Conservation (phyloP, 1,140 invertebrate species). For the Stratiolaelaps scimitus region DNA sequence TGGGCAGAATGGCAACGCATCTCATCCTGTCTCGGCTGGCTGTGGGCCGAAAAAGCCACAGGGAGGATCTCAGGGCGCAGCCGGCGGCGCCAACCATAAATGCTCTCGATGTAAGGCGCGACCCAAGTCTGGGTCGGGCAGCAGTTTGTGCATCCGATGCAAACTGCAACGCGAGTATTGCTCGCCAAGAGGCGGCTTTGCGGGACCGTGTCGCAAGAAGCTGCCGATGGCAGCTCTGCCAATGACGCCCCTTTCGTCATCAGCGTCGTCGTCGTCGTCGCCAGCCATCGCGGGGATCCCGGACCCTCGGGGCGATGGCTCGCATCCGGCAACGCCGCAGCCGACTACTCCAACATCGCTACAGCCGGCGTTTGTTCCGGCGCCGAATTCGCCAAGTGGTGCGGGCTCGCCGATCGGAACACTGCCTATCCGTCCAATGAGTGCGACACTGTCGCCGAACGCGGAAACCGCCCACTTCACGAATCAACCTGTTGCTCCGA, state of each 20-base stretch:
- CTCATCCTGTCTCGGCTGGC: no score
- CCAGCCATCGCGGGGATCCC: background rate
- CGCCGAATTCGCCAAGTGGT: no score
- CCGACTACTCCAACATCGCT: background rate
- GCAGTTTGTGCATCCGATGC: conserved; percentile 23
- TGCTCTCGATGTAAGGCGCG: conserved; percentile 19
- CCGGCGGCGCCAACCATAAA: conserved; percentile 8
- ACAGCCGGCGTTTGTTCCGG: no score
- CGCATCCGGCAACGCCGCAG: background rate
- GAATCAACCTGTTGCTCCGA: no score
- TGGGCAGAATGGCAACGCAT: no score
- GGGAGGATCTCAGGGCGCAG: background rate
- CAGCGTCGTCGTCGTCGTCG: background rate
- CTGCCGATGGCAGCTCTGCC: background rate
- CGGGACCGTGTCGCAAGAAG: background rate
- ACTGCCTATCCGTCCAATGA: no score
- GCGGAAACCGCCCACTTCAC: no score
- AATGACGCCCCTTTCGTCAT: background rate
- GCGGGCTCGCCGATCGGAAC: no score
- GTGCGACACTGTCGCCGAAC: no score
- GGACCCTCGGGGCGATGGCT: background rate
- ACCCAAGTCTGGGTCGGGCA: conserved; percentile 21
- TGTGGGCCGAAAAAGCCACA: background rate
- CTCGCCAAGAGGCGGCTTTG: conserved; percentile 8
- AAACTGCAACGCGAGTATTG: conserved; percentile 19